Percentiles rank a stretch among this genome's conserved stretches.
phyloP scores from a whole-genome alignment of 2,888 invertebrate species.

The Limnephilus lunatus region DNA sequence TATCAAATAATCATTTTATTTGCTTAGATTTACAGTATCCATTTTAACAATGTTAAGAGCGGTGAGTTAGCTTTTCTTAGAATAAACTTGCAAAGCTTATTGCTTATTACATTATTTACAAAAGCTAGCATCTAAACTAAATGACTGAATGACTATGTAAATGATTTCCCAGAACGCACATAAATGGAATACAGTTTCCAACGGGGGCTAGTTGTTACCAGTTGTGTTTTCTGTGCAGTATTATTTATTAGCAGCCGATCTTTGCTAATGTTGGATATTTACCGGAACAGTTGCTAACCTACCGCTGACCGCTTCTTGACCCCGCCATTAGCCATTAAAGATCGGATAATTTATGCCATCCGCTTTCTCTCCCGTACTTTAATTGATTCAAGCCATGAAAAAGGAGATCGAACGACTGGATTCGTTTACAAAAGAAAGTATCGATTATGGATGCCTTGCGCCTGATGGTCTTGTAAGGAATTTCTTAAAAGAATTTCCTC shows the following conservation, averaged over 20 bases:
- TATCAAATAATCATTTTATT: too few species aligned
- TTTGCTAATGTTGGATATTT: not conserved
- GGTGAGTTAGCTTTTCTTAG: not conserved
- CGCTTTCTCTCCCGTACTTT: slow-evolving; percentile 18
- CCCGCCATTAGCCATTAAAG: slow-evolving; percentile 5
- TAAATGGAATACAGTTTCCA: not conserved
- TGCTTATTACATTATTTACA: not conserved
- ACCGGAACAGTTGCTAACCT: not conserved
- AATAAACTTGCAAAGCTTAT: not conserved
- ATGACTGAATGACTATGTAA: not conserved
- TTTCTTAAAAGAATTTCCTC: not conserved
- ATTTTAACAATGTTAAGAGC: too few species aligned
- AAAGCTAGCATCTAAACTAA: not conserved
- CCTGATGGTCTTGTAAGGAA: not conserved
- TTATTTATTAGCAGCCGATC: not conserved
- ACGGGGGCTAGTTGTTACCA: not conserved
- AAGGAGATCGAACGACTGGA: not conserved
- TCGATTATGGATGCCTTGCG: not conserved
- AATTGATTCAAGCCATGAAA: slow-evolving; percentile 25
- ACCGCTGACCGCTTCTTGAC: slow-evolving; percentile 10
- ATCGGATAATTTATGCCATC: slow-evolving; percentile 7
- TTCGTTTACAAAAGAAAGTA: not conserved
- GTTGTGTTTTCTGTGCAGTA: not conserved
- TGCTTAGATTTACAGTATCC: too few species aligned
- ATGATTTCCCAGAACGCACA: not conserved